phyloP scores from a whole-genome alignment of 2,113 vertebrate genomes.

The Aegithalos caudatus region DNA sequence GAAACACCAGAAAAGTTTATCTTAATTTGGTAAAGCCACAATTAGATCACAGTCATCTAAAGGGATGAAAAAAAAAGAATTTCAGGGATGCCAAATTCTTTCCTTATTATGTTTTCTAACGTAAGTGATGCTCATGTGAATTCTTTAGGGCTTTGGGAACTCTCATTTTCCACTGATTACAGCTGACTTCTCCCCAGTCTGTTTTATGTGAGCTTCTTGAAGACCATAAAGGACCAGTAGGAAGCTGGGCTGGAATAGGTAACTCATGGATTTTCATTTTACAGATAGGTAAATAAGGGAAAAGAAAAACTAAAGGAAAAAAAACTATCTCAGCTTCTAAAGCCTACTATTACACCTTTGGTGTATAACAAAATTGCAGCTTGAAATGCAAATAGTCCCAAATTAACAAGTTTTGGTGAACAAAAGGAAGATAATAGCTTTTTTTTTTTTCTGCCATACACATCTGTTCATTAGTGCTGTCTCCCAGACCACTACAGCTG shows the following conservation, averaged over 20 bases:
- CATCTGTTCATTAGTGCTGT: conserved; percentile 17
- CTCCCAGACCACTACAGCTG: conserved; percentile 31
- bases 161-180: neutral
- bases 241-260: neutral
- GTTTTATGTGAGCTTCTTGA: neutral
- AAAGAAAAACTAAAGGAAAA: neutral
- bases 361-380: neutral
- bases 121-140: neutral
- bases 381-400: neutral
- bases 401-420: neutral
- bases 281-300: neutral
- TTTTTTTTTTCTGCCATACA: neutral
- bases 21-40: neutral
- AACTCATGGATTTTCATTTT: neutral
- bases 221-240: neutral
- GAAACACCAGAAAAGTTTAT: neutral
- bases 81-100: neutral
- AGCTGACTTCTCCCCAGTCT: neutral
- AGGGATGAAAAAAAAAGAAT: neutral
- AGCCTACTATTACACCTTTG: neutral
- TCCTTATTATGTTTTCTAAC: neutral
- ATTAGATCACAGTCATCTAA: neutral
- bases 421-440: conserved; percentile 1
- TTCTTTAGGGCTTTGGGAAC: neutral
- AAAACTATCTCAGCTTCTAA: neutral